Evolutionary conservation across 2,113 vertebrate species (phyloP).

Genomic region (Pluvianellus socialis): DNA sequence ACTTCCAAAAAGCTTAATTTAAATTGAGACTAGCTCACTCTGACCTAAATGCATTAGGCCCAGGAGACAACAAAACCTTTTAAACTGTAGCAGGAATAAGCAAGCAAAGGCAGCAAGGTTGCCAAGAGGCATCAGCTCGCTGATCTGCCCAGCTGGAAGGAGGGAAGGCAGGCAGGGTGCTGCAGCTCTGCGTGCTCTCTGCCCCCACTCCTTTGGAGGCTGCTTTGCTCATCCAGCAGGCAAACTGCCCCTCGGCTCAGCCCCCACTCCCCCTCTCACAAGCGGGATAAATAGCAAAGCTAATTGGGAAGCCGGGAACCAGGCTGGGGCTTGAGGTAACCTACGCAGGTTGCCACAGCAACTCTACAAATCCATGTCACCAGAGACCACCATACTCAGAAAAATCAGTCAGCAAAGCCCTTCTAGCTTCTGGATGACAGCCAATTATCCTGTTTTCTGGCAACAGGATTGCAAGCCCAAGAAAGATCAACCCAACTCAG

Average conservation of each 20-base stretch:
- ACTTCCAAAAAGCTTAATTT: background rate
- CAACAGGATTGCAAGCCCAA: background rate
- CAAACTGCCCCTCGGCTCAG: background rate
- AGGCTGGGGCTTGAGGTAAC: background rate
- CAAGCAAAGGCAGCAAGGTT: background rate
- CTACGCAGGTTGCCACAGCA: slow-evolving; percentile 18
- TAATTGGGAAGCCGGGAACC: background rate
- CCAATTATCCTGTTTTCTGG: background rate
- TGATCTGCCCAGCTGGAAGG: background rate
- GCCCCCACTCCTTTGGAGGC: background rate
- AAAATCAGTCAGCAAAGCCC: background rate
- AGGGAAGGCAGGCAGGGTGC: background rate
- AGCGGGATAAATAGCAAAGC: background rate
- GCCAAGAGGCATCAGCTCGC: accelerated
- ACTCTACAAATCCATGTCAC: background rate
- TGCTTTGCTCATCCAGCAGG: background rate
- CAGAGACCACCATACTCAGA: background rate
- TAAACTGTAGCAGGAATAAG: background rate
- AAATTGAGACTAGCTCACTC: background rate
- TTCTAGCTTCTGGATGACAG: background rate
- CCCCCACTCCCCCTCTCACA: background rate
- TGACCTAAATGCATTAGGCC: background rate
- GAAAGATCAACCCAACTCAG: background rate
- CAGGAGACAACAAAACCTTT: background rate
- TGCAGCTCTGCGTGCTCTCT: background rate